Evolutionary conservation across 2,888 invertebrate genomes (phyloP).

Genomic region (Drosophila peninsularis): DNA sequence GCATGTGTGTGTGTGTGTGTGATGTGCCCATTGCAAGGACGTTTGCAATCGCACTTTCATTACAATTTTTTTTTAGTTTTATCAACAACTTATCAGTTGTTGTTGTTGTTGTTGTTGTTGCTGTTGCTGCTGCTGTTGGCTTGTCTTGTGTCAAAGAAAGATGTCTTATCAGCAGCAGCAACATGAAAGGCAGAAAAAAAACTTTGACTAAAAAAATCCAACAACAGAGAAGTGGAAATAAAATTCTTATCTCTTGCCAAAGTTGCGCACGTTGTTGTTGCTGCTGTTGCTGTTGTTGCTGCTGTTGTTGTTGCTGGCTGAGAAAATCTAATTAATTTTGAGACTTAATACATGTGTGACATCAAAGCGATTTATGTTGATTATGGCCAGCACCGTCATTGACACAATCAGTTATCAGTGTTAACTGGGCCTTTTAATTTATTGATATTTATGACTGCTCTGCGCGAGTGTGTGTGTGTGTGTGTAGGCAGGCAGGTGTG

Average conservation of each 20-base stretch:
- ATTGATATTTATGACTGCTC: slow-evolving; percentile 61
- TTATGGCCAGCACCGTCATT: slow-evolving; percentile 55
- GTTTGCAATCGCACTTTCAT: slow-evolving; percentile 65
- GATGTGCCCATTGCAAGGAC: slow-evolving; percentile 58
- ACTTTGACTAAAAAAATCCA: background rate
- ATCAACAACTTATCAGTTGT: slow-evolving; percentile 56
- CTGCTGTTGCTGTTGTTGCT: background rate
- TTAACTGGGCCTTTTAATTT: slow-evolving; percentile 58
- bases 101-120: background rate
- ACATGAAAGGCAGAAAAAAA: slow-evolving; percentile 22
- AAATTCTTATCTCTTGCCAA: slow-evolving; percentile 53
- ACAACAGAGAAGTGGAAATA: slow-evolving; percentile 10
- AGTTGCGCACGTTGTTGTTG: slow-evolving; percentile 1
- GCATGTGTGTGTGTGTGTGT: slow-evolving; percentile 19
- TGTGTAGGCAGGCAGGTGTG: background rate
- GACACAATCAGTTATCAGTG: slow-evolving; percentile 47
- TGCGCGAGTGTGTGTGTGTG: background rate
- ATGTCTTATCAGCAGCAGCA: slow-evolving; percentile 61
- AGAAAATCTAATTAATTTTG: slow-evolving; percentile 74
- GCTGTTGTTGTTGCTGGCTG: slow-evolving; percentile 27
- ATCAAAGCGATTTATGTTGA: slow-evolving; percentile 73
- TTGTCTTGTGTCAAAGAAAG: slow-evolving; percentile 62
- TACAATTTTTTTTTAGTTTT: slow-evolving; percentile 32
- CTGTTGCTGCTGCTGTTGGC: slow-evolving; percentile 28
- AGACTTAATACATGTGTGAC: slow-evolving; percentile 71